Evolutionary conservation across 2,797 vertebrate genomes (phyloP).

Genomic region (Galaxias olidus): DNA sequence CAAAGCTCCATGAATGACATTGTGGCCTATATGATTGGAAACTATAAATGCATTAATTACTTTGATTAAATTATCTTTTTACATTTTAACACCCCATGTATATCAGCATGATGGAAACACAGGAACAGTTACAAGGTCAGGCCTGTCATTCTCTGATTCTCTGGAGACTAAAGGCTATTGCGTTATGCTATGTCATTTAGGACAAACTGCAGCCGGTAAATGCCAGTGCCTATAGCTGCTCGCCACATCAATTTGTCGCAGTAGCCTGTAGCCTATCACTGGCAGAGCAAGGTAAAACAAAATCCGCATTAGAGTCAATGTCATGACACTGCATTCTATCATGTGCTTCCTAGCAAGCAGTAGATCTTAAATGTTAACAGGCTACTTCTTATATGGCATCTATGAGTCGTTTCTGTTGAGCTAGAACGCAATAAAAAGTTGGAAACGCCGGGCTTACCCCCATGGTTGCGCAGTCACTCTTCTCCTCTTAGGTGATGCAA

Average conservation of each 20-base stretch:
- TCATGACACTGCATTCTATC: constrained; percentile 46
- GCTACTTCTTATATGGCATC: constrained; percentile 13
- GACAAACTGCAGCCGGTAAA: neutral
- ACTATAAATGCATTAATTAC: too few species aligned
- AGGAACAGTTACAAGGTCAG: too few species aligned
- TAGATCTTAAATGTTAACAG: constrained; percentile 6
- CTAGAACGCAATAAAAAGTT: constrained; percentile 51
- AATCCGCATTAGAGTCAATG: constrained; percentile 76
- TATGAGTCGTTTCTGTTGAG: neutral
- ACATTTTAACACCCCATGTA: too few species aligned
- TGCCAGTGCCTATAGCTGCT: constrained; percentile 3
- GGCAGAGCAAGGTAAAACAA: constrained; percentile 44
- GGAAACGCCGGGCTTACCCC: constrained; percentile 75
- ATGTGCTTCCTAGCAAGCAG: neutral
- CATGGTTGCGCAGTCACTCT: constrained; percentile 79
- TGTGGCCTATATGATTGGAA: too few species aligned
- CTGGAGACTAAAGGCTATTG: neutral
- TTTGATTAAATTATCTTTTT: too few species aligned
- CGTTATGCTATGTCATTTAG: neutral
- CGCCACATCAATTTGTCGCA: constrained; percentile 69
- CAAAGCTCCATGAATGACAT: too few species aligned
- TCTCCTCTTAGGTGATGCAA: constrained; percentile 76
- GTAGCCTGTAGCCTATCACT: constrained; percentile 24
- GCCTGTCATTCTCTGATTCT: neutral
- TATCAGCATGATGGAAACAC: too few species aligned